A percentile compares a stretch with the other conserved stretches of the same genome.
Conservation (phyloP, 2,797 vertebrate genomes). For the Pseudomugil gertrudae region DNA sequence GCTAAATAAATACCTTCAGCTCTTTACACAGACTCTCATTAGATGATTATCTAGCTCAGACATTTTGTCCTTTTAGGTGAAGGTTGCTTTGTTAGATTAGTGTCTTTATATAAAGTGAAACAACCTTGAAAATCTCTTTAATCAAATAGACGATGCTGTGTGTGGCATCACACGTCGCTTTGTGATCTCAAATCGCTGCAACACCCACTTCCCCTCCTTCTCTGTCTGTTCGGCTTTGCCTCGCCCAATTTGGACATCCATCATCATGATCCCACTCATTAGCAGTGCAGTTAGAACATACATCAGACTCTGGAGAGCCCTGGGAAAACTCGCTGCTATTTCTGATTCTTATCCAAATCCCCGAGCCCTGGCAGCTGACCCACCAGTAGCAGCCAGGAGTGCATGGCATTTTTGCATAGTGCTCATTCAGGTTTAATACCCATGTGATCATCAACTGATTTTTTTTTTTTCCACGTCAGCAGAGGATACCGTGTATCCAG, state of each 20-base stretch:
- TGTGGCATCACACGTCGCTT: conserved; percentile 16
- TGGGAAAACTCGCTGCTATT: conserved; percentile 60
- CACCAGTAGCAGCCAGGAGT: conserved; percentile 22
- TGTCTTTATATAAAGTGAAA: not conserved
- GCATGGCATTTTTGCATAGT: conserved; percentile 32
- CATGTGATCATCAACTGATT: conserved; percentile 44
- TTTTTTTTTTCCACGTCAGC: conserved; percentile 53
- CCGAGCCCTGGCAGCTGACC: conserved; percentile 41
- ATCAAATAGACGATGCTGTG: conserved; percentile 9
- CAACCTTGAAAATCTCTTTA: not conserved
- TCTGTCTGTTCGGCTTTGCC: conserved; percentile 16
- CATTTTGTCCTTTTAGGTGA: not conserved
- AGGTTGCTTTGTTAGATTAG: not conserved
- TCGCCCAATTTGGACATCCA: conserved; percentile 49
- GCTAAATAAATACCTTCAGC: conserved; percentile 60
- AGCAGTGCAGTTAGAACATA: conserved; percentile 50
- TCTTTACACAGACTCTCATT: conserved; percentile 38
- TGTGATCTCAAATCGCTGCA: conserved; percentile 45
- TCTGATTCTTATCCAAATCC: conserved; percentile 60
- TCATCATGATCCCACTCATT: conserved; percentile 58
- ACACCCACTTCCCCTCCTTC: conserved; percentile 46
- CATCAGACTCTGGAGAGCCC: conserved; percentile 35
- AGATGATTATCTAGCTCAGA: conserved; percentile 45
- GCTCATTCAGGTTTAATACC: conserved; percentile 47
- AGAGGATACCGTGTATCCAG: conserved; percentile 33